Base-by-base conservation (phyloP, 2,113 vertebrate species). In the Halichoeres trimaculatus region DNA sequence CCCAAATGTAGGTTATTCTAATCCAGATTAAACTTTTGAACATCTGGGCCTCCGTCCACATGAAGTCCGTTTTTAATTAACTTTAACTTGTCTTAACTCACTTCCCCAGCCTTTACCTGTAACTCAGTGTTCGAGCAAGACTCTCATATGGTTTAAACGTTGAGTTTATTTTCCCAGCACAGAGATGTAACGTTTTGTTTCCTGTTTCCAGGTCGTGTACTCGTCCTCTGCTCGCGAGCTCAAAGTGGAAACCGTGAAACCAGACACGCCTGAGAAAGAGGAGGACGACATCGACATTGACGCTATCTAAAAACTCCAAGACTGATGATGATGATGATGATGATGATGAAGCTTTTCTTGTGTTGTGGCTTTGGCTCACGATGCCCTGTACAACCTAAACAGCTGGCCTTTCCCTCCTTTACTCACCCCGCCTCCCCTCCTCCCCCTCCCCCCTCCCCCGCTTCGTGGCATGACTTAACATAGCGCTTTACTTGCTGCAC, bases 261-360 rank as follows among this genome's bases (percentile, higher is more conserved):
- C 95, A 41, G 91, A 91, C 76, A 90, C 88, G 55, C 86, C 91
- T 10, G 95, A 84, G 17, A 97, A 98, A 83, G 98, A 98, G 23
- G 94, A 95, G 30, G 97, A 99, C 0, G 98, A 99, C 91, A 97
- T 99, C n/a, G 98, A 99, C 88, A 99, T 98, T 12, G 98, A 99
- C 91, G 97, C 97, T 79, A 99, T 99, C 95, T 99, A 94, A 91
- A 70, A 40, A 41, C 64, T 69, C 57, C n/a, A 9, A 3, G 30
- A 30, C 30, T 30, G 23, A 57, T 1, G 12, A 40, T 11, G 9
- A 40, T 11, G 43, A 45, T 45, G 43, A 45, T 45, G 22, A 45
- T 45, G 22, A 67, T 10, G 72, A 36, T 59, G 56, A 67, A 43
- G 74, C 70, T 83, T 79, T 78, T 67, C 53, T 76, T 81, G 60